Evolutionary conservation across 2,797 vertebrate species (phyloP).

Genomic region (Poeciliopsis presidionis): DNA sequence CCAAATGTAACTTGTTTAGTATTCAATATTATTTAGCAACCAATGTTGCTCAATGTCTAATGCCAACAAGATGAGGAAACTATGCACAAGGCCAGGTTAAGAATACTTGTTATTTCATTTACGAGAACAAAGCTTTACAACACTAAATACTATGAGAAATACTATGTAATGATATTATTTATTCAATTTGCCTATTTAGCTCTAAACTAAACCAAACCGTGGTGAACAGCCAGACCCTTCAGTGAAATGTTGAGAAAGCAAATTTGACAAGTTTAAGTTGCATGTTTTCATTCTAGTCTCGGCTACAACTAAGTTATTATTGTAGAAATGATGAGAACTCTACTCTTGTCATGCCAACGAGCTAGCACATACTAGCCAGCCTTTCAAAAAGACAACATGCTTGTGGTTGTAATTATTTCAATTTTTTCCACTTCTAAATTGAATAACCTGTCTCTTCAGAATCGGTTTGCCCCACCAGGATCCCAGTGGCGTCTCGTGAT

Average conservation of each 20-base stretch:
- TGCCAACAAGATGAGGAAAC: background rate
- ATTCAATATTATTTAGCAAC: background rate
- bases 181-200: background rate
- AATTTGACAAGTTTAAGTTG: background rate
- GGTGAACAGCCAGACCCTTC: background rate
- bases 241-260: background rate
- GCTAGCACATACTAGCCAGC: background rate
- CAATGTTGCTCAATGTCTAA: background rate
- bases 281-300: background rate
- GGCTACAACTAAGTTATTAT: background rate
- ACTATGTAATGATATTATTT: background rate
- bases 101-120: no score
- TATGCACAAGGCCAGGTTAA: no score
- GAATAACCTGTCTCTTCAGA: conserved; percentile 59
- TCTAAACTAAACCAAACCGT: background rate
- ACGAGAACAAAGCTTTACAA: no score
- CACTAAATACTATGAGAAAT: no score
- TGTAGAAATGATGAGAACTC: background rate
- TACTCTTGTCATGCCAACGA: background rate
- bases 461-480: conserved; percentile 85
- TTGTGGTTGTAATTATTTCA: background rate
- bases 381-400: background rate
- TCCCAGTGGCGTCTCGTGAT: conserved; percentile 84
- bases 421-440: no score
- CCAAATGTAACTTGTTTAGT: background rate